phyloP scores from a whole-genome alignment of 2,797 vertebrate species.

The Cossypha niveicapilla region DNA sequence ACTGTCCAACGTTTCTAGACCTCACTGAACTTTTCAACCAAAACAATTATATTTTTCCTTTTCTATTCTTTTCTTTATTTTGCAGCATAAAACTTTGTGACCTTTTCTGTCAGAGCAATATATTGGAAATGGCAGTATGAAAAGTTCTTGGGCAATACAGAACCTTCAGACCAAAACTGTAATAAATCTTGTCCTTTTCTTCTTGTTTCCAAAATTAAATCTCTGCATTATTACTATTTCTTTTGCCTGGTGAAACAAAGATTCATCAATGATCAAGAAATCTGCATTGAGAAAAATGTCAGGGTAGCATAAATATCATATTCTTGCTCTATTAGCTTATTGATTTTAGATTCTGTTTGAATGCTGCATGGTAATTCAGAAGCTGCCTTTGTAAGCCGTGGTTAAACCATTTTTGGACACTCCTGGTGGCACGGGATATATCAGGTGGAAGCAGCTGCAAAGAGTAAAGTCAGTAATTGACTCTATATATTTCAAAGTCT shows the following conservation, averaged over 20 bases:
- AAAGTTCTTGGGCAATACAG: background rate
- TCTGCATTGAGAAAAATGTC: background rate
- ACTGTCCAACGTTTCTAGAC: background rate
- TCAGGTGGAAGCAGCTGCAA: background rate
- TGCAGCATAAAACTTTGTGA: conserved; percentile 26
- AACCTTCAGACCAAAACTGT: background rate
- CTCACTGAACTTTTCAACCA: conserved; percentile 23
- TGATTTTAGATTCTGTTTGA: background rate
- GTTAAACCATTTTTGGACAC: background rate
- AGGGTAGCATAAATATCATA: background rate
- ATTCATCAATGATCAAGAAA: background rate
- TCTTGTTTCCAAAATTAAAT: conserved; percentile 6
- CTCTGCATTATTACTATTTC: background rate
- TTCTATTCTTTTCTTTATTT: conserved; percentile 43
- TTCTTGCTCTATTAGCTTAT: background rate
- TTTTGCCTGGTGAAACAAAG: background rate
- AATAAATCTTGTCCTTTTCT: conserved; percentile 1
- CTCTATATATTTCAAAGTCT: background rate
- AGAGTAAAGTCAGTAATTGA: background rate
- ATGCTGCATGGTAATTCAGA: background rate
- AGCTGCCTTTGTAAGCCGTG: background rate
- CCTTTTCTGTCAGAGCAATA: conserved; percentile 46
- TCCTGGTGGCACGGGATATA: background rate
- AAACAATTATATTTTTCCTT: conserved; percentile 38
- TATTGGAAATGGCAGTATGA: conserved; percentile 19